Conservation (phyloP, 2,113 vertebrate genomes). For the Kryptolebias marmoratus region DNA sequence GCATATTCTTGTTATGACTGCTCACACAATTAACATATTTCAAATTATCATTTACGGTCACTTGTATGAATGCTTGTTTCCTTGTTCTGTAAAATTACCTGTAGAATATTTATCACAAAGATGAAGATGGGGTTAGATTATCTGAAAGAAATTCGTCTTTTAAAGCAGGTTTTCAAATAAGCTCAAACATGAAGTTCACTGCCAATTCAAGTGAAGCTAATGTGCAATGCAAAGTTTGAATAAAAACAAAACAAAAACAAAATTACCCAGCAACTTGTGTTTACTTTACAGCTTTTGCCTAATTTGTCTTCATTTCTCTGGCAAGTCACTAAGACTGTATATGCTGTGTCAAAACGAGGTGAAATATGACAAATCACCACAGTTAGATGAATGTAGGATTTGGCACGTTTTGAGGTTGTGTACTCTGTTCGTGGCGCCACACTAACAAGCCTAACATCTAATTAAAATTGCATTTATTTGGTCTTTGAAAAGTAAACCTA, state of each 20-base stretch:
- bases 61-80: too few relatives aligned
- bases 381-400: conserved; percentile 74
- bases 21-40: too few relatives aligned
- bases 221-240: conserved; percentile 27
- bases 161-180: conserved; percentile 26
- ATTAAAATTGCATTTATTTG: conserved; percentile 86
- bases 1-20: too few relatives aligned
- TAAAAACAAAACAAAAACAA: conserved; percentile 59
- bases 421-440: conserved; percentile 81
- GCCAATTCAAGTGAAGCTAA: conserved; percentile 32
- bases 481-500: conserved; percentile 76
- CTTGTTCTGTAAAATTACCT: too few relatives aligned
- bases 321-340: conserved; percentile 83
- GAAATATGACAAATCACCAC: conserved; percentile 85
- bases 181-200: conserved; percentile 46
- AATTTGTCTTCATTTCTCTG: conserved; percentile 84
- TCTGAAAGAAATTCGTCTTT: conserved; percentile 11
- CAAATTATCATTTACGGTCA: too few relatives aligned
- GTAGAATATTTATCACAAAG: too few relatives aligned
- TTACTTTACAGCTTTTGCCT: conserved; percentile 82
- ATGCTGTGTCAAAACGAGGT: conserved; percentile 80
- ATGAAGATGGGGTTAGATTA: too few relatives aligned
- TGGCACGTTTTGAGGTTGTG: conserved; percentile 76
- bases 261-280: conserved; percentile 67
- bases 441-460: conserved; percentile 78